phyloP scores from a whole-genome alignment of 1,140 invertebrate species.

The Ceratoteleas bidentatus region DNA sequence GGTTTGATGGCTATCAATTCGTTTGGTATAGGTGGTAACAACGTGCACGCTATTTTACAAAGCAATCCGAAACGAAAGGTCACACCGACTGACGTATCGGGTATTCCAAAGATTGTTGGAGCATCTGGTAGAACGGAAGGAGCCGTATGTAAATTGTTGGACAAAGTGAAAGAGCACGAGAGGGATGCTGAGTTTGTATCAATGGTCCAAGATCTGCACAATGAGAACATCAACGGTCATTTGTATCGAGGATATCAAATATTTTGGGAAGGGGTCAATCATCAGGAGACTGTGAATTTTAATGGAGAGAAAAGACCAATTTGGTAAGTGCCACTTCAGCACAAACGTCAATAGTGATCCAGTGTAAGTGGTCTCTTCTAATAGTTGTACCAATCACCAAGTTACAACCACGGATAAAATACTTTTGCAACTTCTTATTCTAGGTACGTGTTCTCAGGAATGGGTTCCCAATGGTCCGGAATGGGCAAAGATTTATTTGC shows the following conservation, averaged over 20 bases:
- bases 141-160: constrained; percentile 86
- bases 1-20: constrained; percentile 95
- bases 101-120: constrained; percentile 87
- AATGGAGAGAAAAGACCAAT: constrained; percentile 83
- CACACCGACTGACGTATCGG: constrained; percentile 80
- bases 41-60: constrained; percentile 94
- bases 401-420: too few species aligned
- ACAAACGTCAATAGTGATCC: too few species aligned
- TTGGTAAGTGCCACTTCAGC: background rate
- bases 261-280: constrained; percentile 80
- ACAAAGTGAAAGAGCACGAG: constrained; percentile 83
- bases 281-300: constrained; percentile 74
- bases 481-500: constrained; percentile 94
- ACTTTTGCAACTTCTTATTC: too few species aligned
- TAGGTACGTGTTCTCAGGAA: constrained; percentile 94
- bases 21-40: constrained; percentile 98
- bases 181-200: constrained; percentile 89
- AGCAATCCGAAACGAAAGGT: constrained; percentile 88
- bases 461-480: constrained; percentile 97
- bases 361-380: too few species aligned
- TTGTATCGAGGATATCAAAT: constrained; percentile 89
- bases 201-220: constrained; percentile 88
- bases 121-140: constrained; percentile 93
- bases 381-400: too few species aligned
- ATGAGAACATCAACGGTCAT: constrained; percentile 86